Percentiles rank a stretch among this genome's conserved stretches.
phyloP scores from a whole-genome alignment of 2,888 invertebrate species.

The Netelia virgata region DNA sequence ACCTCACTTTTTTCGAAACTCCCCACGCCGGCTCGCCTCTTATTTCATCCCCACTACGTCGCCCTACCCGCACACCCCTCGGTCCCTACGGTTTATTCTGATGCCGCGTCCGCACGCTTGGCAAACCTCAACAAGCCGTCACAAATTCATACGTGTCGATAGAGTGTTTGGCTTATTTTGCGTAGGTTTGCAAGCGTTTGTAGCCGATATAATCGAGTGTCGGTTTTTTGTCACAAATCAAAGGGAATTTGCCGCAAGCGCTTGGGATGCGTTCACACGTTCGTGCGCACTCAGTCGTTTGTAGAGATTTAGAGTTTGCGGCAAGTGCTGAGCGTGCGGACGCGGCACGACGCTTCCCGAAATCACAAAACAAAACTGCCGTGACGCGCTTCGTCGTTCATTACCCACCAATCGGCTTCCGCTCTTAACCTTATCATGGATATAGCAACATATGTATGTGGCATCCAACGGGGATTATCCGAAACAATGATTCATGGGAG shows the following conservation, averaged over 20 bases:
- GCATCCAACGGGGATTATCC: conserved; percentile 24
- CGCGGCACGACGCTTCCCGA: conserved; percentile 46
- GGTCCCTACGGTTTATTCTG: not conserved
- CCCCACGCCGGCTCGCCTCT: conserved; percentile 30
- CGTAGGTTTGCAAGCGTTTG: too few relatives aligned
- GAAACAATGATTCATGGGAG: not conserved
- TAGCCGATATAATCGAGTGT: too few relatives aligned
- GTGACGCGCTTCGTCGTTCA: conserved; percentile 20
- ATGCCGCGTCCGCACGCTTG: not conserved
- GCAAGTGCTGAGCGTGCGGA: too few relatives aligned
- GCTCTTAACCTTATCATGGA: not conserved
- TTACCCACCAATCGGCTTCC: conserved; percentile 32
- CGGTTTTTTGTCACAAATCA: too few relatives aligned
- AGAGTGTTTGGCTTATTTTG: too few relatives aligned
- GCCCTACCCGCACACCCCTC: too few relatives aligned
- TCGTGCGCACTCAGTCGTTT: too few relatives aligned
- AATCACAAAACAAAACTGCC: conserved; percentile 62
- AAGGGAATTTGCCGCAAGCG: too few relatives aligned
- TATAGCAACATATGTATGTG: conserved; percentile 3
- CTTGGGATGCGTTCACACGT: too few relatives aligned
- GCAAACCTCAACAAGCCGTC: too few relatives aligned
- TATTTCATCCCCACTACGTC: not conserved
- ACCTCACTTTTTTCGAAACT: conserved; percentile 62
- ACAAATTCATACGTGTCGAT: too few relatives aligned
- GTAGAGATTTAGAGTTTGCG: too few relatives aligned